A percentile compares a stretch with the other conserved stretches of the same genome.
Conservation (phyloP, 2,113 vertebrate species). For the Strix uralensis region DNA sequence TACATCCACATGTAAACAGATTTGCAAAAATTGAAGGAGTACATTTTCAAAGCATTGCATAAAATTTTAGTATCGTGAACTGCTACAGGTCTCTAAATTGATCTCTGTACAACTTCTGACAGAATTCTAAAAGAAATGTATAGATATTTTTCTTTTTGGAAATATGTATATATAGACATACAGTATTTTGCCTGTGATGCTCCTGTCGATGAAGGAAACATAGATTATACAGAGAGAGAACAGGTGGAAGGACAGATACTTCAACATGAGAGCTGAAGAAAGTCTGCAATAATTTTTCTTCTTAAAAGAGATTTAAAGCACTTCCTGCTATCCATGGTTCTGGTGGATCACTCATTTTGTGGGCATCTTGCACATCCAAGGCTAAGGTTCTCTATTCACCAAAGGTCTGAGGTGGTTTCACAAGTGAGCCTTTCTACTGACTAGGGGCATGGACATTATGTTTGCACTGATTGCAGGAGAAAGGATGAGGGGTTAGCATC, state of each 20-base stretch:
- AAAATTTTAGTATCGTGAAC: background rate
- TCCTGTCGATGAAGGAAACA: background rate
- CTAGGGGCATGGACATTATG: accelerated
- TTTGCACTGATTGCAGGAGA: background rate
- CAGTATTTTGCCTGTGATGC: background rate
- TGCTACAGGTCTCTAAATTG: background rate
- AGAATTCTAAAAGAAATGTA: background rate
- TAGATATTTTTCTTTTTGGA: background rate
- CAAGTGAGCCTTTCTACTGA: background rate
- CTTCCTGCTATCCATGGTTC: background rate
- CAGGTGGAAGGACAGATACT: background rate
- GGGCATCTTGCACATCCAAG: background rate
- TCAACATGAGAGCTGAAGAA: background rate
- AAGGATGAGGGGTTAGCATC: background rate
- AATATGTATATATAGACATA: background rate
- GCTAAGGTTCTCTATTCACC: background rate
- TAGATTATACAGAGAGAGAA: background rate
- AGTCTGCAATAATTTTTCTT: background rate
- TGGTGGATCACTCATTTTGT: background rate
- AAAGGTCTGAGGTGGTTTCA: background rate
- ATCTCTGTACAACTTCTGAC: background rate
- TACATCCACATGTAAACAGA: slow-evolving; percentile 61
- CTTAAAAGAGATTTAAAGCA: background rate
- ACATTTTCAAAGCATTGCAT: background rate
- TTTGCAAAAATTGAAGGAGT: background rate